Percentiles rank a stretch among this genome's conserved stretches.
phyloP scores from a whole-genome alignment of 2,888 invertebrate species.

The Uloborus plumipes region DNA sequence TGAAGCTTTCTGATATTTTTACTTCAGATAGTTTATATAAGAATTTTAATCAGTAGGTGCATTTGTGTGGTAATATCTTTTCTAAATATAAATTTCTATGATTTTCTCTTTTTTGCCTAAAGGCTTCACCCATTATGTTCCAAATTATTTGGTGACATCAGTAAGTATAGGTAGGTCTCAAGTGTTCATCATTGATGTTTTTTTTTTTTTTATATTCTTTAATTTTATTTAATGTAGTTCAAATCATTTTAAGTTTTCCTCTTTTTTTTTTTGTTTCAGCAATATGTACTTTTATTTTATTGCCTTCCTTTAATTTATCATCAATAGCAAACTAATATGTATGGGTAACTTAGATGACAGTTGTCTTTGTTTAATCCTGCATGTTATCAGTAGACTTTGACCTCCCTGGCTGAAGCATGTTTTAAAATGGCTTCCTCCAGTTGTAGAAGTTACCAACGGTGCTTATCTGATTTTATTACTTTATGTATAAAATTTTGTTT shows the following conservation, averaged over 20 bases:
- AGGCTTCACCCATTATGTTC: slow-evolving; percentile 20
- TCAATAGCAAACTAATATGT: neutral
- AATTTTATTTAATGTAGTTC: neutral
- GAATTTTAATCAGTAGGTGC: neutral
- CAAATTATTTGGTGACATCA: slow-evolving; percentile 17
- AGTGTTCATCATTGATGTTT: neutral
- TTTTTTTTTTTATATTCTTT: neutral
- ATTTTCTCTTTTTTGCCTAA: slow-evolving; percentile 19
- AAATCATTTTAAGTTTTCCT: slow-evolving; percentile 5
- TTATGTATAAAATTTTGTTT: neutral
- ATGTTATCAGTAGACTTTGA: slow-evolving; percentile 58
- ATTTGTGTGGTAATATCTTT: neutral
- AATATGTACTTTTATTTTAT: neutral
- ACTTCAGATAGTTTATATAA: too few relatives aligned
- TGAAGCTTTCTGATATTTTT: too few relatives aligned
- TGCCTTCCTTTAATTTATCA: neutral
- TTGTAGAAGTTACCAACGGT: slow-evolving; percentile 51
- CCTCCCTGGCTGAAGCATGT: slow-evolving; percentile 89
- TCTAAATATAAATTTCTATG: slow-evolving; percentile 3
- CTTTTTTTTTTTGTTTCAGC: neutral
- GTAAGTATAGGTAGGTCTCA: slow-evolving; percentile 17
- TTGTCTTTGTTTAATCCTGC: neutral
- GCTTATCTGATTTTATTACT: slow-evolving; percentile 10
- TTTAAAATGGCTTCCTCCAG: slow-evolving; percentile 98
- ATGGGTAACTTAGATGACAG: too few relatives aligned